Evolutionary conservation across 2,888 invertebrate genomes (phyloP).

Genomic region (Odiellus spinosus): DNA sequence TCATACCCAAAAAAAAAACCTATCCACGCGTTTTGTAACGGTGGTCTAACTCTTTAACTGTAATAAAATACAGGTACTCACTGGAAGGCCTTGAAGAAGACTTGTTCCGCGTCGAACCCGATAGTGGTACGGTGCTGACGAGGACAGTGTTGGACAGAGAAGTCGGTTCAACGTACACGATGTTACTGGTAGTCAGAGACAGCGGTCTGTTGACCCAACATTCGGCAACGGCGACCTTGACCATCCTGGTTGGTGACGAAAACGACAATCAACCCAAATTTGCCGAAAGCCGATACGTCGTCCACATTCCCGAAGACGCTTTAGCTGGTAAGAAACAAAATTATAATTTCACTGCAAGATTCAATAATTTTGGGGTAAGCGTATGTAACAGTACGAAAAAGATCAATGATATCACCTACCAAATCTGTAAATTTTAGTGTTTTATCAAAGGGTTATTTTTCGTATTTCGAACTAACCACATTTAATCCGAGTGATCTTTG

Average conservation of each 20-base stretch:
- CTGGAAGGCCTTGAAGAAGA: constrained; percentile 51
- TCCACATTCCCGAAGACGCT: constrained; percentile 67
- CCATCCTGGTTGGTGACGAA: constrained; percentile 32
- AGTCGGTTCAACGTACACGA: constrained; percentile 53
- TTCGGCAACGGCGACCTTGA: constrained; percentile 65
- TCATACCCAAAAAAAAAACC: too few species aligned
- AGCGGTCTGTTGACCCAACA: constrained; percentile 69
- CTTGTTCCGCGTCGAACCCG: constrained; percentile 58
- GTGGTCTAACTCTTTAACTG: neutral
- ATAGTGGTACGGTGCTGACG: constrained; percentile 62
- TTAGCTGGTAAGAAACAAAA: constrained; percentile 39
- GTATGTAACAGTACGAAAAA: too few species aligned
- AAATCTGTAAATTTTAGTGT: too few species aligned
- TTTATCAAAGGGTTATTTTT: too few species aligned
- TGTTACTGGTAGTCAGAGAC: constrained; percentile 74
- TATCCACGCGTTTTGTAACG: too few species aligned
- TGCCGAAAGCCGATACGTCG: constrained; percentile 52
- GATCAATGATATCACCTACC: too few species aligned
- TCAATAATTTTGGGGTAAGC: too few species aligned
- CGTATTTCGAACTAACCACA: too few species aligned
- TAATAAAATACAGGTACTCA: constrained; percentile 43
- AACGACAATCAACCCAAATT: constrained; percentile 33
- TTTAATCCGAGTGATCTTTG: too few species aligned
- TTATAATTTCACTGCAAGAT: too few species aligned
- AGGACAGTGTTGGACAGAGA: constrained; percentile 59